Evolutionary conservation across 2,888 invertebrate genomes (phyloP).

Genomic region (Torymus aiolomorphi): DNA sequence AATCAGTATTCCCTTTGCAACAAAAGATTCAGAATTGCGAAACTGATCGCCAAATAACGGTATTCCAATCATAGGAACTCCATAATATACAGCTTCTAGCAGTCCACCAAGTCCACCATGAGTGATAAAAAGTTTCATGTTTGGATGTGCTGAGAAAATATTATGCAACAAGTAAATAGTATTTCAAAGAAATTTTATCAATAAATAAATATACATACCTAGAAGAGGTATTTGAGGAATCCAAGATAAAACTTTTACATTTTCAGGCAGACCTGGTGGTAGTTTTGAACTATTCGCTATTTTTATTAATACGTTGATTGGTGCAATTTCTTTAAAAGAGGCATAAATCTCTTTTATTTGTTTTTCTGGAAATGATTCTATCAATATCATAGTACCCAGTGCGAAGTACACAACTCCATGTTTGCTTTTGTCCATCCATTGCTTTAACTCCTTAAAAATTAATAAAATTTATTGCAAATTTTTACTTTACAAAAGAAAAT

Average conservation of each 20-base stretch:
- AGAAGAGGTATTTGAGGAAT: constrained; percentile 65
- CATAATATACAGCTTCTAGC: constrained; percentile 69
- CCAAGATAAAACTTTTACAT: constrained; percentile 62
- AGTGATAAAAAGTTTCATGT: constrained; percentile 69
- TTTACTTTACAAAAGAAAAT: not conserved
- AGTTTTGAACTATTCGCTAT: constrained; percentile 63
- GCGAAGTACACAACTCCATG: constrained; percentile 69
- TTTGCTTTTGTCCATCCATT: constrained; percentile 68
- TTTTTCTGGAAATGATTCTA: constrained; percentile 66
- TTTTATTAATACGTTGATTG: constrained; percentile 68
- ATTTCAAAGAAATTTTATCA: not conserved
- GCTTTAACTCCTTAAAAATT: constrained; percentile 65
- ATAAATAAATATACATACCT: constrained; percentile 53
- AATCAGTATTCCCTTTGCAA: constrained; percentile 62
- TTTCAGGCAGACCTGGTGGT: constrained; percentile 64
- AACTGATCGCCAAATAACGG: constrained; percentile 72
- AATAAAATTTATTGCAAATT: not conserved
- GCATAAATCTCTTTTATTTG: constrained; percentile 61
- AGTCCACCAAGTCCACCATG: constrained; percentile 63
- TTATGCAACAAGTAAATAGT: not conserved
- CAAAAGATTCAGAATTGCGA: constrained; percentile 64
- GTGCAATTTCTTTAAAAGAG: constrained; percentile 65
- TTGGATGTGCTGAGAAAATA: constrained; percentile 41
- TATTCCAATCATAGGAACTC: constrained; percentile 70
- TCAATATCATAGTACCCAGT: constrained; percentile 70